phyloP scores from a whole-genome alignment of 2,797 vertebrate genomes.

The Leptodactylus fallax region DNA sequence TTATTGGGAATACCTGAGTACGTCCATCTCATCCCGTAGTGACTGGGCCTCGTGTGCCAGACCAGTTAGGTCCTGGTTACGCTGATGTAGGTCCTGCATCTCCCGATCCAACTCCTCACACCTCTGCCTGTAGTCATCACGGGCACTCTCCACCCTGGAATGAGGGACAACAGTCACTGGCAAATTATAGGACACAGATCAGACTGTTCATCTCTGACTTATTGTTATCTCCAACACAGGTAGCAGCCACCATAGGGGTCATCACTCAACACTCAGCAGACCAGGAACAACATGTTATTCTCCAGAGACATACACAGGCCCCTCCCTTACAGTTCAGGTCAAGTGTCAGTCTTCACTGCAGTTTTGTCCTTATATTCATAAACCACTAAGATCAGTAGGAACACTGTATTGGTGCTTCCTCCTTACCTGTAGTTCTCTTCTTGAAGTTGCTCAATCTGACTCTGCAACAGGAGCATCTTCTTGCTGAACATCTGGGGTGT shows the following conservation, averaged over 20 bases:
- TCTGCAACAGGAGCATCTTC: constrained; percentile 88
- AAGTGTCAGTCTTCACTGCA: background rate
- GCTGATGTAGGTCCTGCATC: constrained; percentile 78
- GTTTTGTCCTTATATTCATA: background rate
- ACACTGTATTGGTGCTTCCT: background rate
- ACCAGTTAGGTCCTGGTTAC: constrained; percentile 87
- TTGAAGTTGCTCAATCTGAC: constrained; percentile 92
- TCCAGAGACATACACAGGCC: too few species aligned
- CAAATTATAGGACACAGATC: background rate
- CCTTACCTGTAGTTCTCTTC: constrained; percentile 91
- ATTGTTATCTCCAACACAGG: too few species aligned
- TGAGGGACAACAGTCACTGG: too few species aligned
- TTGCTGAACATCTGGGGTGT: constrained; percentile 80
- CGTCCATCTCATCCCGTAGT: constrained; percentile 92
- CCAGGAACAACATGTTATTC: too few species aligned
- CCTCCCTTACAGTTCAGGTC: too few species aligned
- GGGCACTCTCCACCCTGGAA: constrained; percentile 82
- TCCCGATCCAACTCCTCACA: constrained; percentile 81
- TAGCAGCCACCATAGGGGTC: too few species aligned
- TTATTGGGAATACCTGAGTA: constrained; percentile 78
- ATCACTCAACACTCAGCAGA: too few species aligned
- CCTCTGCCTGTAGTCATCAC: constrained; percentile 82
- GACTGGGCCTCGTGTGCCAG: constrained; percentile 88
- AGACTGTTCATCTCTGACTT: background rate
- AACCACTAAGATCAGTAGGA: background rate